Base-by-base conservation (phyloP, 2,113 vertebrate species). In the Andinoacara biseriatus region DNA sequence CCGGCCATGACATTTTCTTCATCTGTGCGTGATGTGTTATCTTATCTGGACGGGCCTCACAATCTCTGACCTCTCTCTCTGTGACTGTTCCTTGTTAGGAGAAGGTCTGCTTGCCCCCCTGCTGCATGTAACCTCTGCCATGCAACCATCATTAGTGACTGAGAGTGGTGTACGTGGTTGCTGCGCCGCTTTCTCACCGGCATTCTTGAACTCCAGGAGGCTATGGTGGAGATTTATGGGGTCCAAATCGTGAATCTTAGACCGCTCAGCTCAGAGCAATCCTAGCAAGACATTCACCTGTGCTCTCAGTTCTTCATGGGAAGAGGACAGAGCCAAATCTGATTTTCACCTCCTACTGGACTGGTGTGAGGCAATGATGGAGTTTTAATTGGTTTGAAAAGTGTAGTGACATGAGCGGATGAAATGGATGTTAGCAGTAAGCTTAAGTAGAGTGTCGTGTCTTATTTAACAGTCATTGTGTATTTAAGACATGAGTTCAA, bases 31-130 rank as follows among this genome's bases (percentile, higher is more conserved):
- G 80, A 87, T 91, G 86, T 90, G 87, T 83, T 92, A 58, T 74
- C 14, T 90, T 93, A 87, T 87, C 89, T 87, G 74, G 80, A 69
- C 67, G 82, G 85, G 60, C 89, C 88, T 93, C 54, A 83, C 84
- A 91, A 72, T 82, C 86, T 82, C 87, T 91, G 90, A 94, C 89
- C 91, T 10, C 76, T 89, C 83, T 93, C 91, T 89, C 87, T 82
- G 83, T 83, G 92, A 83, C 82, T 54, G 84, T 77, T 95, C 92
- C 94, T 94, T 76, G 92, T 95, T 94, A 96, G 85, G 85, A 92
- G 83, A 82, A 88, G 80, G 88, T 74, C 79, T 75, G 85, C 84
- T 79, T 43, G 60, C 90, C 89, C 67, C 87, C 92, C 90, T 72
- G 90, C 90, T 91, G 91, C 78, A 90, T 75, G 59, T 52, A 84